Evolutionary conservation across 2,113 vertebrate genomes (phyloP).

Genomic region (Loxodonta africana): DNA sequence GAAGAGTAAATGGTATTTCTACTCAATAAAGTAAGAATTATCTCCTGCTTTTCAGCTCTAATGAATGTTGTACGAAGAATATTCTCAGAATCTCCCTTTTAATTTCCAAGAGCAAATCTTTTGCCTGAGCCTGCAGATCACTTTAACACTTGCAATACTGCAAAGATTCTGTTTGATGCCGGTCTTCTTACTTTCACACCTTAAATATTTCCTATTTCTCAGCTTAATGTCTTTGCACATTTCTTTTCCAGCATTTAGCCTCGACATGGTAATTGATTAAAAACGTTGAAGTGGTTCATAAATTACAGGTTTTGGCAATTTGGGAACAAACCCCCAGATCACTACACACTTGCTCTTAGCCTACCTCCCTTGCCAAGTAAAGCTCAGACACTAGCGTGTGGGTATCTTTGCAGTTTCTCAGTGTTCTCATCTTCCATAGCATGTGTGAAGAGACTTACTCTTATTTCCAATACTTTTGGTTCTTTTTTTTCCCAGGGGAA

Average conservation of each 20-base stretch:
- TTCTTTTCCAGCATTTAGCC: slow-evolving; percentile 22
- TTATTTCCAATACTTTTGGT: slow-evolving; percentile 12
- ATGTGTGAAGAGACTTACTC: not conserved
- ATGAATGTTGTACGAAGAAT: not conserved
- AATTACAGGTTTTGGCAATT: slow-evolving; percentile 24
- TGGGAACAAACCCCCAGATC: not conserved
- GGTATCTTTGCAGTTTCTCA: not conserved
- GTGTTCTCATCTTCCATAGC: not conserved
- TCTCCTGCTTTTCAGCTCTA: not conserved
- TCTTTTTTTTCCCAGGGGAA: not conserved
- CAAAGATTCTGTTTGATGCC: not conserved
- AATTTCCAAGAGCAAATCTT: not conserved
- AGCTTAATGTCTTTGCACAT: slow-evolving; percentile 28
- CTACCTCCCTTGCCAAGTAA: not conserved
- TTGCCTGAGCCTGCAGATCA: not conserved
- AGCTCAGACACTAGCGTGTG: not conserved
- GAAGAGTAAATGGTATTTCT: slow-evolving; percentile 8
- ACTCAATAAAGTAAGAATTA: not conserved
- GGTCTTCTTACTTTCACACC: not conserved
- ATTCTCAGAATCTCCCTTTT: not conserved
- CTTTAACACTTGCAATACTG: not conserved
- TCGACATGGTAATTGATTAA: not conserved
- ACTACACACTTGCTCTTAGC: not conserved
- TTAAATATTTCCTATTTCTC: not conserved
- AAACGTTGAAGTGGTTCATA: slow-evolving; percentile 1